These are phyloP conservation scores for Panthera uncia DNA, from an alignment of 2,113 vertebrate genomes.

Conservation along the genomic window DNA sequence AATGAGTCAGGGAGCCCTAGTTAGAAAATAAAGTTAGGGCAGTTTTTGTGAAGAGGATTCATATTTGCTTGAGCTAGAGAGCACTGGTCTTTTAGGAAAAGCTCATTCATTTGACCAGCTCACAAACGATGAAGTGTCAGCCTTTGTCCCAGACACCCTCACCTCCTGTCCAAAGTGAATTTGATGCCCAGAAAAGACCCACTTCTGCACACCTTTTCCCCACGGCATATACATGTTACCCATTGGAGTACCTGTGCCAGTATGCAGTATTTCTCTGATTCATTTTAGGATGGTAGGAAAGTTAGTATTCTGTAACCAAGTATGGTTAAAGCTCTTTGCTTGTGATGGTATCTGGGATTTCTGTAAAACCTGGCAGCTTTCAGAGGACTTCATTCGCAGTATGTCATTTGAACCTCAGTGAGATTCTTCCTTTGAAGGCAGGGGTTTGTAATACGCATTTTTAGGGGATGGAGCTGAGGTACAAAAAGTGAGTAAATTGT, in stretches of 20 bases:
- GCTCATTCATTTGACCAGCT: constrained; percentile 33
- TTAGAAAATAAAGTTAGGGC: constrained; percentile 30
- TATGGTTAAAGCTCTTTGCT: not conserved
- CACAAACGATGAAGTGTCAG: not conserved
- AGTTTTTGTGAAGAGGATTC: constrained; percentile 31
- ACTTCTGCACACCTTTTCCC: not conserved
- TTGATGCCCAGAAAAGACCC: not conserved
- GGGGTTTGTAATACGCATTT: not conserved
- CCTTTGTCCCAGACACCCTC: not conserved
- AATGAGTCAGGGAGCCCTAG: constrained; percentile 52
- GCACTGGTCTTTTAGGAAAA: constrained; percentile 27
- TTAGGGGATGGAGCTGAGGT: not conserved
- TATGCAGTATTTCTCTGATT: not conserved
- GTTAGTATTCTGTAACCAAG: not conserved
- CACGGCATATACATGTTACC: no score
- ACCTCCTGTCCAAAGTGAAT: not conserved
- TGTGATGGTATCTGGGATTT: not conserved
- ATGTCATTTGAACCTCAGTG: not conserved
- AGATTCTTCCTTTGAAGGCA: not conserved
- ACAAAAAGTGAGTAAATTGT: not conserved
- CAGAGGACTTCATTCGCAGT: not conserved
- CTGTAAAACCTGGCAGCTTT: not conserved
- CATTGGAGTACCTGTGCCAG: not conserved
- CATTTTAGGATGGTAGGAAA: not conserved
- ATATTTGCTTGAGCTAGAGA: constrained; percentile 21